phyloP scores from a whole-genome alignment of 1,140 invertebrate species.

The Mylabris phalerata region DNA sequence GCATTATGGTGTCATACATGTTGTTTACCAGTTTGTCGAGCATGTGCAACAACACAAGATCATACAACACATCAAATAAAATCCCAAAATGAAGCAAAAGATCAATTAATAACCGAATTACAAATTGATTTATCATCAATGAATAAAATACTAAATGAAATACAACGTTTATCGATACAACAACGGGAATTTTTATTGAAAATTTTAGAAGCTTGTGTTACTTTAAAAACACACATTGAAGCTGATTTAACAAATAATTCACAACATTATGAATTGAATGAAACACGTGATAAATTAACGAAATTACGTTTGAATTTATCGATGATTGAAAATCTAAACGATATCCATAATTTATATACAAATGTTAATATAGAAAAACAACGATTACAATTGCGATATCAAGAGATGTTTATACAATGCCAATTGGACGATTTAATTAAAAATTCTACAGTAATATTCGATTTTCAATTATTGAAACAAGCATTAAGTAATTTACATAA shows the following conservation, averaged over 20 bases:
- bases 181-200: conserved; percentile 64
- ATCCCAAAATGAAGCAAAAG: conserved; percentile 59
- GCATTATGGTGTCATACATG: conserved; percentile 68
- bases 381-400: conserved; percentile 57
- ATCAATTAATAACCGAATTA: conserved; percentile 57
- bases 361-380: conserved; percentile 55
- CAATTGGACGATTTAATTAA: conserved; percentile 63
- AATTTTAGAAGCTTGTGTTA: conserved; percentile 65
- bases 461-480: conserved; percentile 58
- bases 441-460: conserved; percentile 56
- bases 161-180: conserved; percentile 56
- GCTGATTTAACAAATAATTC: conserved; percentile 61
- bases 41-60: conserved; percentile 56
- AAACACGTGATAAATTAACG: conserved; percentile 54
- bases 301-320: conserved; percentile 54
- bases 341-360: conserved; percentile 51
- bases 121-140: conserved; percentile 45
- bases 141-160: conserved; percentile 53
- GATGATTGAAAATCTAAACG: conserved; percentile 49
- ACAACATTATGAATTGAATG: conserved; percentile 56
- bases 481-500: conserved; percentile 55
- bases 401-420: conserved; percentile 65
- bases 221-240: conserved; percentile 64
- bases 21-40: conserved; percentile 55
- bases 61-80: conserved; percentile 61